phyloP scores from a whole-genome alignment of 2,888 invertebrate genomes.

The Synergus laeviventris region DNA sequence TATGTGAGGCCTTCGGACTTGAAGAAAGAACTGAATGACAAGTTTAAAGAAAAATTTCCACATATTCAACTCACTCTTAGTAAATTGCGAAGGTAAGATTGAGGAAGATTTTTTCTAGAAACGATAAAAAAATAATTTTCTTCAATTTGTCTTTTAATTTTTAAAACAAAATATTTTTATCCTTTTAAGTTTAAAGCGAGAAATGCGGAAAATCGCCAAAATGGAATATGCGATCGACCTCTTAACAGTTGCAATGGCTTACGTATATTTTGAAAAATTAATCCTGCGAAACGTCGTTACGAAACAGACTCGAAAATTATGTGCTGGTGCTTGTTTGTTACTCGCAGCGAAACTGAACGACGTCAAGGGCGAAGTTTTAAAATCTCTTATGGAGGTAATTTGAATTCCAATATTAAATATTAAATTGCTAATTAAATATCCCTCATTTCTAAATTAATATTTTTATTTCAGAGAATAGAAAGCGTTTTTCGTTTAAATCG shows the following conservation, averaged over 20 bases:
- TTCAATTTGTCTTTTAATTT: slow-evolving; percentile 9
- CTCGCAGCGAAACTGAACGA: slow-evolving; percentile 98
- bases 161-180: slow-evolving; percentile 26
- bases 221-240: slow-evolving; percentile 90
- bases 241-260: slow-evolving; percentile 95
- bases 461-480: slow-evolving; percentile 87
- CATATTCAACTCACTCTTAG: slow-evolving; percentile 95
- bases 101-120: slow-evolving; percentile 4
- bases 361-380: slow-evolving; percentile 92
- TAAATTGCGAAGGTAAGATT: slow-evolving; percentile 91
- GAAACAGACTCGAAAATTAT: slow-evolving; percentile 96
- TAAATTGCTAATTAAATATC: neutral
- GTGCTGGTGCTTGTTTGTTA: slow-evolving; percentile 95
- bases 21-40: slow-evolving; percentile 97
- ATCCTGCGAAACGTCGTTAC: slow-evolving; percentile 94
- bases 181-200: slow-evolving; percentile 88
- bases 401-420: neutral
- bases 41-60: slow-evolving; percentile 96
- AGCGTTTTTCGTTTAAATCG: slow-evolving; percentile 92
- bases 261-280: slow-evolving; percentile 98
- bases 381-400: slow-evolving; percentile 90
- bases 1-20: slow-evolving; percentile 96
- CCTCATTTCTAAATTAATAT: too few relatives aligned
- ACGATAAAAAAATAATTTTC: neutral
- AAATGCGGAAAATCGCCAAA: slow-evolving; percentile 95